Base-by-base conservation (phyloP, 1,140 invertebrate genomes). In the Galleria mellonella region DNA sequence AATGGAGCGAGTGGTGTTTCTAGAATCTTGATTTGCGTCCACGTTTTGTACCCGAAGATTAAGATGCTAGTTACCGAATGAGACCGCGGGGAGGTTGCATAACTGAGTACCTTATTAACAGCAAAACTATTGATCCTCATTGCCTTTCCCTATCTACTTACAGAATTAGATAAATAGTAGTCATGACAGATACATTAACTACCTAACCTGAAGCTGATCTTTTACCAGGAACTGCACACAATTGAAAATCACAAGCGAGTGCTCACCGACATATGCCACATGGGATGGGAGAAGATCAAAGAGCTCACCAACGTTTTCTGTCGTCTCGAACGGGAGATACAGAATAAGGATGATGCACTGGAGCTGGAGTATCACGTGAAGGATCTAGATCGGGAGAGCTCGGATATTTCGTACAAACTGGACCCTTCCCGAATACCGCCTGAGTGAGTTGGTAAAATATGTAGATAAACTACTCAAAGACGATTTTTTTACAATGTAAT, bases 231-330 rank as follows among this genome's bases (percentile, higher is more conserved):
- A 29, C 66, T 86, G 4, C 74, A 83, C 30, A 77, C 75, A 47
- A 74, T 79, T 10, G 86, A 87, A 53, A 83, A 82, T 47, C 83
- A 75, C 39, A 85, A 81, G 37, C 75, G 79, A 0, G 65, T 71
- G 0, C 55, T 87, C 3, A 77, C 69, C 6, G 78, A 87, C 43
- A 66, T 83, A 0, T 85, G 84, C 38, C 72, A 81, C 17, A 79
- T 81, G 59, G 90, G 92, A 0, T 96, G 94, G 93, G 93, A 97
- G 70, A 95, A 95, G 79, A 71, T 96, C 0, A 94, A 92, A 62
- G 88, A 92, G 10, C 79, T 98, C n/a, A 91, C 93, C 61, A 93
- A 95, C 63, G 90, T 95, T 0, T 89, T 90, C 51, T 92, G 92
- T 50, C 90, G 93, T 62, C 75, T 98, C 10, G 81, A 88, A 29